Evolutionary conservation across 2,797 vertebrate species (phyloP), one percentile per base, ranked within the genome.

Genomic region (Eulemur mongoz): DNA sequence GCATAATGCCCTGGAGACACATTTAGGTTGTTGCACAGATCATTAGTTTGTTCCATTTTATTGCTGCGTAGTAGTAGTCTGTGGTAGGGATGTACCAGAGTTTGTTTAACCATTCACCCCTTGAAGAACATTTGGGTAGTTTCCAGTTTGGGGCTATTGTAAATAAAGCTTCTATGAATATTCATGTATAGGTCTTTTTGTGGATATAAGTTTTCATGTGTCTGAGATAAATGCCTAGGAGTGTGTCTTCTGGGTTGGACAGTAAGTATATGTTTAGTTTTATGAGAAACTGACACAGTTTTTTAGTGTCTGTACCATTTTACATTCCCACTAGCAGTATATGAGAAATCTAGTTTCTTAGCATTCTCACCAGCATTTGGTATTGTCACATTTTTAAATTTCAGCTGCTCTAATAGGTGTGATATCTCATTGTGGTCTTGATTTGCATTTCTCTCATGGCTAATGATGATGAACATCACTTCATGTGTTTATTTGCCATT

Each of bases 371-470:
- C 45, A 93, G 38, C 72, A 84, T 75, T 94, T 84, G 27, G 25
- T 87, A 9, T 63, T 88, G 35, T 54, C 18, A 50, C 27, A 3
- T 40, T 94, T 76, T 92, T 86, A 18, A 18, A 78, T 23, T 86
- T 65, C 22, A 65, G 30, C 35, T 75, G 9, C 76, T 96, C 20
- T 82, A 52, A 70, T 89, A 76, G 61, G 2, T 38, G 4, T 88
- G 4, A 20, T 65, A 85, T 57, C 10, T 89, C 79, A 65, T 18
- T 35, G 25, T 83, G 38, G 25, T 70, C 63, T 94, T 86, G 63
- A 89, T 95, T 82, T 94, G 25, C 30, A 67, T 86, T 88, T 91
- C 9, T 79, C 40, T 95, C 50, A 35, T 93, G 67, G 76, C 2
- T 91, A 75, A 70, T 82, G 65, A 75, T 86, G n/a, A 91, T 40